Conservation (phyloP, 2,888 invertebrate species). For the Ptilodon capucinus region DNA sequence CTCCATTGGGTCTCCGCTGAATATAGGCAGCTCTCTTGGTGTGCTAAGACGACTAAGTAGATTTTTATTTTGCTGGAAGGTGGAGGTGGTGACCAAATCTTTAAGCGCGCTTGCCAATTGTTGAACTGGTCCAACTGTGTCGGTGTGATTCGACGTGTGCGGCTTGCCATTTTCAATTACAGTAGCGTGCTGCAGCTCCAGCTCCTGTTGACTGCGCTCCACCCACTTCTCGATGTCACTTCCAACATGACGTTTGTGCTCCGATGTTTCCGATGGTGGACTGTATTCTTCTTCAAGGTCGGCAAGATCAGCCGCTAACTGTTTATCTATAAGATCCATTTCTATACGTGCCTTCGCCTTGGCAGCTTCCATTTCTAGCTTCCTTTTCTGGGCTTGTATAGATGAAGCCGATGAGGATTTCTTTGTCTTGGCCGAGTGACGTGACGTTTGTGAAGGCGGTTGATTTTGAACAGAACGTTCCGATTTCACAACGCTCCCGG, state of each 20-base stretch:
- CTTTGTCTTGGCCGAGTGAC: no score
- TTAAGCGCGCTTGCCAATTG: slow-evolving; percentile 6
- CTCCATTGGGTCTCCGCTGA: slow-evolving; percentile 17
- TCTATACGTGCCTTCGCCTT: slow-evolving; percentile 4
- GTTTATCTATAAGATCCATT: slow-evolving; percentile 9
- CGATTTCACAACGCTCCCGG: no score
- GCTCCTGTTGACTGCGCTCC: slow-evolving; percentile 5
- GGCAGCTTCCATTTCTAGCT: neutral
- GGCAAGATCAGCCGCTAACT: slow-evolving; percentile 13
- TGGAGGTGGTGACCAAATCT: slow-evolving; percentile 3
- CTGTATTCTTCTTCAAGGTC: slow-evolving; percentile 10
- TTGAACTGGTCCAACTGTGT: slow-evolving; percentile 3
- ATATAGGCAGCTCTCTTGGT: slow-evolving; percentile 5
- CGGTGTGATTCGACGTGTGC: neutral
- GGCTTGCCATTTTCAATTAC: neutral
- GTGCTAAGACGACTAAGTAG: slow-evolving; percentile 3
- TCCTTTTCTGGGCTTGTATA: no score
- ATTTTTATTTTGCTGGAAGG: neutral
- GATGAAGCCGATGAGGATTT: no score
- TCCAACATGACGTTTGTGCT: neutral
- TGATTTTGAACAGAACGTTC: no score
- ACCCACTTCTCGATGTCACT: slow-evolving; percentile 7
- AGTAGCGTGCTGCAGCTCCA: neutral
- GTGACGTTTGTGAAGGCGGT: no score
- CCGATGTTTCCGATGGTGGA: slow-evolving; percentile 2